Evolutionary conservation across 2,888 invertebrate genomes (phyloP).

Genomic region (Chalcosyrphus nemorum): DNA sequence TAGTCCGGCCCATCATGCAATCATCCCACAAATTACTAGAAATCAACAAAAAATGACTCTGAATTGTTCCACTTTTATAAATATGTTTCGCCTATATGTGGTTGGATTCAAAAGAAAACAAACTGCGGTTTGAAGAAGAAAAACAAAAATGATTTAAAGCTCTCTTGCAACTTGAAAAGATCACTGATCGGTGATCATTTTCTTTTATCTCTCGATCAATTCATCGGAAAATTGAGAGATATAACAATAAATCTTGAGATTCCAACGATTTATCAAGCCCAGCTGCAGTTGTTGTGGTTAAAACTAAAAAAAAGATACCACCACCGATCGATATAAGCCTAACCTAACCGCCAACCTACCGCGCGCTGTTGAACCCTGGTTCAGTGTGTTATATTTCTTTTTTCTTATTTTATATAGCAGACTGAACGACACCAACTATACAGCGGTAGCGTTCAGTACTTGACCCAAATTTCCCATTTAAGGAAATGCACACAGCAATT

Average conservation of each 20-base stretch:
- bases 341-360: not conserved
- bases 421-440: constrained; percentile 15
- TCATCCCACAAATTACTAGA: constrained; percentile 42
- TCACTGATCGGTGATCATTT: constrained; percentile 35
- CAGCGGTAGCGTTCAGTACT: constrained; percentile 34
- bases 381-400: constrained; percentile 27
- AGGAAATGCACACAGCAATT: constrained; percentile 62
- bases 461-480: constrained; percentile 69
- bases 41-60: constrained; percentile 8
- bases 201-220: constrained; percentile 41
- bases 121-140: not conserved
- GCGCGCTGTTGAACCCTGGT: constrained; percentile 16
- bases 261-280: constrained; percentile 47
- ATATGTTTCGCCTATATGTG: not conserved
- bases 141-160: not conserved
- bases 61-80: constrained; percentile 37
- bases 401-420: constrained; percentile 18
- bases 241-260: constrained; percentile 55
- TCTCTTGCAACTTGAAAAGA: constrained; percentile 7
- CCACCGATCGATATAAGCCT: constrained; percentile 48
- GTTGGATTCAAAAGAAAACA: not conserved
- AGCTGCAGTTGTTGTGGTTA: constrained; percentile 31
- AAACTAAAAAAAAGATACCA: constrained; percentile 8
- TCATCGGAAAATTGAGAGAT: constrained; percentile 37
- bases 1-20: constrained; percentile 27